Conservation (phyloP, 1,140 invertebrate species). For the Monomorium pharaonis region DNA sequence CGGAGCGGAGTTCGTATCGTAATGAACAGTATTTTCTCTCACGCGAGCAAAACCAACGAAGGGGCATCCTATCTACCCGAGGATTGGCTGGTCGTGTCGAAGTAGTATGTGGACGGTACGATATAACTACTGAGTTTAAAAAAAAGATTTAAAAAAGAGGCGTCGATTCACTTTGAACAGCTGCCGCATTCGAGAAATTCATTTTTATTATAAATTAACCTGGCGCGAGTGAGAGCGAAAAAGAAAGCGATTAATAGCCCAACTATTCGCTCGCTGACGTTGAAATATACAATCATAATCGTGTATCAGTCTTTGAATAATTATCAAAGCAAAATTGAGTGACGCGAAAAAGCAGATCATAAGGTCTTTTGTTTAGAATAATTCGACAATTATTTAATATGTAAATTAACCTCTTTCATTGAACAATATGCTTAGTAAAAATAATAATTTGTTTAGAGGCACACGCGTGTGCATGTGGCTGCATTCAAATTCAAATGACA, state of each 20-base stretch:
- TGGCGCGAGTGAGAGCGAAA: background rate
- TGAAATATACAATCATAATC: constrained; percentile 42
- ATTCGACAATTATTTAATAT: background rate
- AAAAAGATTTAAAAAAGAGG: too few relatives aligned
- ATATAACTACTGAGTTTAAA: constrained; percentile 68
- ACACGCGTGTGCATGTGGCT: background rate
- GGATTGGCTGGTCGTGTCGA: constrained; percentile 20
- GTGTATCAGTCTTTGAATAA: constrained; percentile 17
- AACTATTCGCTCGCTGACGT: constrained; percentile 35
- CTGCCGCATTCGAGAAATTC: constrained; percentile 31
- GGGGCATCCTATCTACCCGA: constrained; percentile 20
- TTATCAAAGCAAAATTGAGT: background rate
- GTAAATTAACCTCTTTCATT: background rate
- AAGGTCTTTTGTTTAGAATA: background rate
- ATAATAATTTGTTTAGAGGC: background rate
- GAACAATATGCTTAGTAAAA: background rate
- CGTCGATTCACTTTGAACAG: constrained; percentile 13
- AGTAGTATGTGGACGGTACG: constrained; percentile 39
- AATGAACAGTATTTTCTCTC: constrained; percentile 40
- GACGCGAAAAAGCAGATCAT: background rate
- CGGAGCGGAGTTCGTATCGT: background rate
- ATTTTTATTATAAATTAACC: constrained; percentile 54
- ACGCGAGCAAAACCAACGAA: constrained; percentile 21
- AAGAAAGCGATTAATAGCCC: constrained; percentile 9
- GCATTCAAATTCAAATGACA: background rate